phyloP scores from a whole-genome alignment of 2,113 vertebrate species.

The Cephalopholis sonnerati region DNA sequence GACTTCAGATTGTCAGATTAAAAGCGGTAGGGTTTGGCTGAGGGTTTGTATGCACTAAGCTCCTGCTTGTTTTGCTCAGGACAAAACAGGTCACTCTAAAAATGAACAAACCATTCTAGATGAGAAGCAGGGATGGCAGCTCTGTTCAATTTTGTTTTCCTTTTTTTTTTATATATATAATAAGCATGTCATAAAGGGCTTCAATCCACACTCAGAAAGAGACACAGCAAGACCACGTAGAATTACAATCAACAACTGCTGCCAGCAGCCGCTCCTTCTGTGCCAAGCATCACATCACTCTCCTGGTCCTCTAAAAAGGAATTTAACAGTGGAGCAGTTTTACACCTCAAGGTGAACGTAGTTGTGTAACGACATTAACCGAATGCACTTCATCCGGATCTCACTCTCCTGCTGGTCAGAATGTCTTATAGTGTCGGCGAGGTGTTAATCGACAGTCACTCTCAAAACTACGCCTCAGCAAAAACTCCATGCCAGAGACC shows the following conservation, averaged over 20 bases:
- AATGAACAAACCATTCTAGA: slow-evolving; percentile 57
- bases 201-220: slow-evolving; percentile 71
- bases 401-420: slow-evolving; percentile 62
- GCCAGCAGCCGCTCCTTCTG: slow-evolving; percentile 70
- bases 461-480: slow-evolving; percentile 53
- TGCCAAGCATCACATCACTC: slow-evolving; percentile 72
- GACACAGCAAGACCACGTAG: slow-evolving; percentile 64
- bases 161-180: slow-evolving; percentile 6
- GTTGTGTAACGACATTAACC: slow-evolving; percentile 63
- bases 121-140: slow-evolving; percentile 69
- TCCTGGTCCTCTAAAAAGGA: slow-evolving; percentile 64
- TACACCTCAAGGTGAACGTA: slow-evolving; percentile 73
- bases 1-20: slow-evolving; percentile 48
- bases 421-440: slow-evolving; percentile 41
- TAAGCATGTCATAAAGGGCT: slow-evolving; percentile 80
- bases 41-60: slow-evolving; percentile 79
- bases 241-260: slow-evolving; percentile 76
- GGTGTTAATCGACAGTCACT: slow-evolving; percentile 51
- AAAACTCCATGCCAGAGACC: slow-evolving; percentile 34
- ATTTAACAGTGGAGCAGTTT: slow-evolving; percentile 59
- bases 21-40: slow-evolving; percentile 50
- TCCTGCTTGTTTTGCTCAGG: slow-evolving; percentile 82
- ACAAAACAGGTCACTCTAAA: slow-evolving; percentile 74
- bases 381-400: slow-evolving; percentile 66
- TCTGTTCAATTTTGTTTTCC: slow-evolving; percentile 48